These are phyloP conservation scores for Oreonectes daqikongensis DNA, from an alignment of 2,797 vertebrate genomes.

Conservation along the genomic window DNA sequence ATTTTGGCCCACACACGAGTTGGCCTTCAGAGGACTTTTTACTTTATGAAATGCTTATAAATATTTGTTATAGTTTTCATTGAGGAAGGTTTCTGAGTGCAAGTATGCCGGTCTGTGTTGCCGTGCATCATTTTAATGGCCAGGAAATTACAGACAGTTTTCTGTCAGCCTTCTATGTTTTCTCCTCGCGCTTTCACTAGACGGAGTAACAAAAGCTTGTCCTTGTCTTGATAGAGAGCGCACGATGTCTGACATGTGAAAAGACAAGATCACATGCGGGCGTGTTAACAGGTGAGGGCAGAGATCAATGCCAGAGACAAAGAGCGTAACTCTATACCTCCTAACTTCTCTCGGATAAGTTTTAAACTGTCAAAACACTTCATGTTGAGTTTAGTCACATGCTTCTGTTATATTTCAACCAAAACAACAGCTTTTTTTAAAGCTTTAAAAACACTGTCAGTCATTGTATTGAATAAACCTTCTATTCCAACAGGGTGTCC, in stretches of 20 bases:
- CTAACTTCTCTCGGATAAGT: not conserved
- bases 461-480: not conserved
- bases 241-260: conserved; percentile 9
- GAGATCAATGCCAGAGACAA: not conserved
- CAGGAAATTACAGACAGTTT: conserved; percentile 26
- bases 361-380: conserved; percentile 22
- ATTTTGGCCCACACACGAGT: not conserved
- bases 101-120: not conserved
- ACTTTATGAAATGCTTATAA: not conserved
- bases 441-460: not conserved
- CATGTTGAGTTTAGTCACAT: not conserved
- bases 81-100: conserved; percentile 3
- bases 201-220: conserved; percentile 23
- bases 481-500: not conserved
- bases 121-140: not conserved
- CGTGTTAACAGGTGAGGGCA: conserved; percentile 6
- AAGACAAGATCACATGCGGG: conserved; percentile 32
- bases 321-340: not conserved
- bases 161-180: conserved; percentile 12
- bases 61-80: not conserved
- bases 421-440: not conserved
- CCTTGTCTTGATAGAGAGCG: conserved; percentile 16
- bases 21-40: not conserved
- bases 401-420: conserved; percentile 7
- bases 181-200: conserved; percentile 9